Conservation (phyloP, 2,888 invertebrate species). For the Incurvaria masculella region DNA sequence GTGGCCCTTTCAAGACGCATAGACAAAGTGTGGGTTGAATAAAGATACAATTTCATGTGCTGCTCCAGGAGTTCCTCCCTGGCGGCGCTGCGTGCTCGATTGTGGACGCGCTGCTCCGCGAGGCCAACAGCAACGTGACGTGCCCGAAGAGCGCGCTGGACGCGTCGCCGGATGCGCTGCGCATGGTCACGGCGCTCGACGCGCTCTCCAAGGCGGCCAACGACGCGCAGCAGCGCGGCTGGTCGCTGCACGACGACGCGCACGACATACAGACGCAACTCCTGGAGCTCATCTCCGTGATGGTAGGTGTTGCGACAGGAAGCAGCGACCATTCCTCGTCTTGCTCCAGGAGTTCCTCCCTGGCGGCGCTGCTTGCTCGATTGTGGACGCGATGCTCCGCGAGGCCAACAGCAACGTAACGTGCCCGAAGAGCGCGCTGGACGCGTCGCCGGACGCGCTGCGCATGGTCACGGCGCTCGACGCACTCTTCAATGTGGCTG, state of each 20-base stretch:
- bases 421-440: conserved; percentile 62
- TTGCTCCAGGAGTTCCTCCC: conserved; percentile 39
- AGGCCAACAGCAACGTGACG: conserved; percentile 46
- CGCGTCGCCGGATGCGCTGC: conserved; percentile 79
- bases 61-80: conserved; percentile 39
- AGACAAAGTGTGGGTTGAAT: no score
- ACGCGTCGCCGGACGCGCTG: conserved; percentile 81
- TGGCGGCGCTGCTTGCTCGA: conserved; percentile 45
- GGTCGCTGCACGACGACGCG: conserved; percentile 95
- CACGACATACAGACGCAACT: conserved; percentile 83
- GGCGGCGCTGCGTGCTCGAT: conserved; percentile 48
- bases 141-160: conserved; percentile 66
- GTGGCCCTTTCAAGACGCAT: no score
- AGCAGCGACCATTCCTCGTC: background rate
- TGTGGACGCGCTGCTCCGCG: conserved; percentile 44
- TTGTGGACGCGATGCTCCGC: conserved; percentile 44
- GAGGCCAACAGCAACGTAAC: conserved; percentile 48
- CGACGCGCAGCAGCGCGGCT: conserved; percentile 92
- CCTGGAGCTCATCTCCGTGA: conserved; percentile 75
- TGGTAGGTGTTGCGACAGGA: background rate
- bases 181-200: conserved; percentile 78
- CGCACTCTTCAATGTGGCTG: conserved; percentile 88
- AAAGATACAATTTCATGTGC: no score
- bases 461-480: conserved; percentile 79
- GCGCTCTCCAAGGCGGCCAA: conserved; percentile 88